These are phyloP conservation scores for Leptinotarsa tumamoca DNA, from an alignment of 2,888 invertebrate species.

Conservation along the genomic window DNA sequence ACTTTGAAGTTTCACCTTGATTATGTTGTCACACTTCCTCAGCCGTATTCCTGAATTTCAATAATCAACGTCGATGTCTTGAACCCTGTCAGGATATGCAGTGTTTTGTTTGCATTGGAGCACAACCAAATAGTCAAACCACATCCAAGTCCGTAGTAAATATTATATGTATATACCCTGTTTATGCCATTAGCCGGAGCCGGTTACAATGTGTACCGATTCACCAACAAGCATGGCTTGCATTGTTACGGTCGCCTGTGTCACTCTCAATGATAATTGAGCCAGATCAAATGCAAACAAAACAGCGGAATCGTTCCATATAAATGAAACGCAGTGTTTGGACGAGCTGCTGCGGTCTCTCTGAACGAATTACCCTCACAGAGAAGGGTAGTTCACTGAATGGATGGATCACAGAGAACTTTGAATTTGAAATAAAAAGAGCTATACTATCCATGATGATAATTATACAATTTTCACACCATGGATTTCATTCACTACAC, in stretches of 20 bases:
- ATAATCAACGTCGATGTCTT: background rate
- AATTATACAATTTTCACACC: no score
- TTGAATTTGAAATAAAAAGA: background rate
- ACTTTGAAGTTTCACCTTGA: no score
- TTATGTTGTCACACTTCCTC: no score
- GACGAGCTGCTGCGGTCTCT: background rate
- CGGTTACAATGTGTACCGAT: constrained; percentile 26
- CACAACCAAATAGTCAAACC: constrained; percentile 21
- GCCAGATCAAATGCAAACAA: constrained; percentile 21
- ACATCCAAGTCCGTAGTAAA: constrained; percentile 17
- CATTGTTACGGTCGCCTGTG: constrained; percentile 1
- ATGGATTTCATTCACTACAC: no score
- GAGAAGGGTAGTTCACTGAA: background rate
- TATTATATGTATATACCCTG: constrained; percentile 23
- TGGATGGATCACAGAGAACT: background rate
- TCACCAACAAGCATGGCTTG: constrained; percentile 17
- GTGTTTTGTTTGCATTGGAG: background rate
- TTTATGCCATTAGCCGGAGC: constrained; percentile 30
- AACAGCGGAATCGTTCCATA: background rate
- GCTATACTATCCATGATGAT: no score
- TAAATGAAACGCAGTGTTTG: constrained; percentile 17
- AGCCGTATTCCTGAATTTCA: no score
- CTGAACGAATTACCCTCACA: background rate
- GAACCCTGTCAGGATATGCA: background rate
- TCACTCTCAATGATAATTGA: constrained; percentile 17